A percentile compares a stretch with the other conserved stretches of the same genome.
phyloP scores from a whole-genome alignment of 2,888 invertebrate genomes.

The Nomada ruficornis region DNA sequence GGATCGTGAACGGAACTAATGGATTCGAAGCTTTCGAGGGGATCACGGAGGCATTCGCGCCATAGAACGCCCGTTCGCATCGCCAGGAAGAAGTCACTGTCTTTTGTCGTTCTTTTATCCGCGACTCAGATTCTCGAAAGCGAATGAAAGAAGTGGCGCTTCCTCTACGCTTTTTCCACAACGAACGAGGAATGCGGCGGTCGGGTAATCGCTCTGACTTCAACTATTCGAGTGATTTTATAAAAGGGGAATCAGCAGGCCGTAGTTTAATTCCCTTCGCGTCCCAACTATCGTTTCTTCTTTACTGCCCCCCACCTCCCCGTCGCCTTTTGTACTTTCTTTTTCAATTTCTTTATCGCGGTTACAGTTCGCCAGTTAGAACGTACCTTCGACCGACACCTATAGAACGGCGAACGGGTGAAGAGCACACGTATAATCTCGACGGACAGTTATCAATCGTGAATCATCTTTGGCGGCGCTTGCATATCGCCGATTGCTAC shows the following conservation, averaged over 20 bases:
- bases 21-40: slow-evolving; percentile 69
- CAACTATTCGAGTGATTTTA: slow-evolving; percentile 52
- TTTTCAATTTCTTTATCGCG: background rate
- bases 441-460: slow-evolving; percentile 54
- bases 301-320: background rate
- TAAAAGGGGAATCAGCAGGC: slow-evolving; percentile 8
- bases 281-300: background rate
- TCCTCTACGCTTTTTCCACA: slow-evolving; percentile 46
- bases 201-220: slow-evolving; percentile 38
- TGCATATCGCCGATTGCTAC: slow-evolving; percentile 54
- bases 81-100: slow-evolving; percentile 29
- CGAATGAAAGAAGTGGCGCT: slow-evolving; percentile 54
- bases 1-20: slow-evolving; percentile 72
- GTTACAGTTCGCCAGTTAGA: too few relatives aligned
- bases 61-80: slow-evolving; percentile 43
- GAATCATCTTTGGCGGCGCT: slow-evolving; percentile 65
- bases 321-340: background rate
- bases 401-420: too few relatives aligned
- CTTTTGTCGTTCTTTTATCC: slow-evolving; percentile 47
- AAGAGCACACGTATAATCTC: slow-evolving; percentile 21
- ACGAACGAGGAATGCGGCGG: slow-evolving; percentile 42
- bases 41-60: background rate
- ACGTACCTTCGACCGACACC: too few relatives aligned
- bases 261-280: slow-evolving; percentile 5
- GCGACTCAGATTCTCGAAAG: slow-evolving; percentile 43